Evolutionary conservation across 2,113 vertebrate species (phyloP), one percentile per base, ranked within the genome.

Genomic region (Phoxinus phoxinus): DNA sequence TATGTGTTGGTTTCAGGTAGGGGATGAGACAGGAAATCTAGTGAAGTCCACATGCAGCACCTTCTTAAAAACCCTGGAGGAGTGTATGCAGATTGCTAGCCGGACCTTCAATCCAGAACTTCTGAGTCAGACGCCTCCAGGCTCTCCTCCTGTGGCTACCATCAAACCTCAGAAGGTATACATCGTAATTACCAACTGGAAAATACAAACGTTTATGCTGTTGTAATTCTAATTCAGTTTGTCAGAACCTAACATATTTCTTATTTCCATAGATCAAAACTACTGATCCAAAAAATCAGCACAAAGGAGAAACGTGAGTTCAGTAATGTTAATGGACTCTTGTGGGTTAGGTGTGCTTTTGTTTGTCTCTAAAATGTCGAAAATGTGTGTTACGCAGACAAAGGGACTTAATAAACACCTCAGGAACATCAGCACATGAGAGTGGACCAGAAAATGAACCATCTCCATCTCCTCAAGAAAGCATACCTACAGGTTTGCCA

Each of bases 21-120:
- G 93, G 61, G 91, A 96, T 84, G 96, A 97, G 86, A 94, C 96
- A 90, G 97, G 96, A 87, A 93, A 95, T 88, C 93, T 98, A 90
- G 94, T 99, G 90, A 98, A 96, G 91, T 97, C 97, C 17, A 99
- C 97, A 13, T 99, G 98, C 91, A 96, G 95, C 61, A 99, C 98
- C 48, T 99, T 99, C 85, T 94, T 99, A 87, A 98, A 96, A 93
- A 99, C 98, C 25, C 94, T 99, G 88, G 97, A 99, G 89, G 98
- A 99, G 90, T 99, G 98, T 92, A 99, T 99, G 98, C 96, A 97
- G 93, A 97, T 99, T 80, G 97, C 98, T 89, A 97, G 96, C 76
- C 93, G 91, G 77, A 95, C 97, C 84, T 99, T 99, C 87, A 95
- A 92, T 78, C 92, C 97, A 1, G 96, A 97, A 35, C 90, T 96